Percentiles rank a stretch among this genome's conserved stretches.
Conservation (phyloP, 2,888 invertebrate species). For the Philhelius pedissequus region DNA sequence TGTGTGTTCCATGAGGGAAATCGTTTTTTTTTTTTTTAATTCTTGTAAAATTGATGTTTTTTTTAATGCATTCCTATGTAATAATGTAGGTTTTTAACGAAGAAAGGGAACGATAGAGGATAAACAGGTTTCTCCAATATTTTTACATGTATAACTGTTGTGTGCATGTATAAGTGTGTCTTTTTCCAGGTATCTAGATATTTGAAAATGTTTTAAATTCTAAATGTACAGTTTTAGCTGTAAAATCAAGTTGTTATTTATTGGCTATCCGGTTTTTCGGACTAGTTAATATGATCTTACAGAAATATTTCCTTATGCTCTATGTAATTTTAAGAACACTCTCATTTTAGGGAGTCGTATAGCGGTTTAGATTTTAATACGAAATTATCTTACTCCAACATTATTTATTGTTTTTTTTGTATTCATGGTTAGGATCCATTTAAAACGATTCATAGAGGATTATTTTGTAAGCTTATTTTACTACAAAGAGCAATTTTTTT, state of each 20-base stretch:
- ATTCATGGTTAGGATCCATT: not conserved
- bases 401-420: not conserved
- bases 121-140: constrained; percentile 56
- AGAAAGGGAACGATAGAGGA: not conserved
- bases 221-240: constrained; percentile 43
- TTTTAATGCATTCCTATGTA: no score
- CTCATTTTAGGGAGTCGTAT: constrained; percentile 11
- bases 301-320: not conserved
- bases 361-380: constrained; percentile 9
- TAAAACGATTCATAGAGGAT: not conserved
- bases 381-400: not conserved
- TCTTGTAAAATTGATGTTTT: not conserved
- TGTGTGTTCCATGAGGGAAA: no score
- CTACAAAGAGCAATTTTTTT: no score
- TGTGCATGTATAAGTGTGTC: constrained; percentile 22
- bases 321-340: constrained; percentile 16
- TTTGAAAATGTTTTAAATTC: constrained; percentile 26
- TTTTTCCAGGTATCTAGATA: constrained; percentile 28
- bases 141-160: constrained; percentile 28
- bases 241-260: constrained; percentile 17
- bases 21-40: not conserved
- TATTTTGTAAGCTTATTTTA: no score
- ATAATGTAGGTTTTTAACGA: not conserved
- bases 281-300: not conserved
- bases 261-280: constrained; percentile 19